phyloP scores from a whole-genome alignment of 2,113 vertebrate genomes.

The Coptodon rendalli region DNA sequence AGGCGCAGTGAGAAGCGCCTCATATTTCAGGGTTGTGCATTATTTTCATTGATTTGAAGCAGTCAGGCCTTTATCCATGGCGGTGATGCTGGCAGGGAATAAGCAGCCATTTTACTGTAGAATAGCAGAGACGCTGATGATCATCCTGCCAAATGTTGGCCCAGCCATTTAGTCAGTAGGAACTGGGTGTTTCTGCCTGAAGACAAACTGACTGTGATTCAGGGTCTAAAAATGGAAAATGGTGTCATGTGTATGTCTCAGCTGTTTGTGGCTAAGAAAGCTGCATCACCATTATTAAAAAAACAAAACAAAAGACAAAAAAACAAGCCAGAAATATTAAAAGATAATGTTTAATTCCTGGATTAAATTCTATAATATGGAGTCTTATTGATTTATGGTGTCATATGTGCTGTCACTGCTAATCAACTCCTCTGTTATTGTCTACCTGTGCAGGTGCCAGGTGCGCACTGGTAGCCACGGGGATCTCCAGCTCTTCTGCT shows the following conservation, averaged over 20 bases:
- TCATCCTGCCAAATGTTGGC: constrained; percentile 12
- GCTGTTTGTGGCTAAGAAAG: not conserved
- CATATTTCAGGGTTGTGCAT: not conserved
- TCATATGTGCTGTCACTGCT: not conserved
- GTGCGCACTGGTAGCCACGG: constrained; percentile 26
- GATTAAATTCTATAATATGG: not conserved
- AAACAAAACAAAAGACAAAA: not conserved
- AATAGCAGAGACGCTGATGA: constrained; percentile 17
- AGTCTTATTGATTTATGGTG: not conserved
- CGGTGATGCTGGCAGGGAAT: constrained; percentile 13
- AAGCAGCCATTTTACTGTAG: constrained; percentile 57
- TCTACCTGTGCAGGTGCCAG: constrained; percentile 48
- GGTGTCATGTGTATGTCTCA: not conserved
- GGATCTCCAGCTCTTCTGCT: constrained; percentile 33
- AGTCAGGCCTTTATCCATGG: not conserved
- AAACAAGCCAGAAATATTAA: not conserved
- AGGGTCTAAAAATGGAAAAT: not conserved
- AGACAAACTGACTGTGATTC: not conserved
- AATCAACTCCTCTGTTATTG: not conserved
- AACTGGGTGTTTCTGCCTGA: not conserved
- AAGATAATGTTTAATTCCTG: not conserved
- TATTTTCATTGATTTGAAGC: not conserved
- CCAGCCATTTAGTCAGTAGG: not conserved
- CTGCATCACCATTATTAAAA: not conserved
- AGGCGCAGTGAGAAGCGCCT: not conserved